These are phyloP conservation scores for Diplodus sargus DNA, from an alignment of 2,797 vertebrate species.

Conservation along the genomic window DNA sequence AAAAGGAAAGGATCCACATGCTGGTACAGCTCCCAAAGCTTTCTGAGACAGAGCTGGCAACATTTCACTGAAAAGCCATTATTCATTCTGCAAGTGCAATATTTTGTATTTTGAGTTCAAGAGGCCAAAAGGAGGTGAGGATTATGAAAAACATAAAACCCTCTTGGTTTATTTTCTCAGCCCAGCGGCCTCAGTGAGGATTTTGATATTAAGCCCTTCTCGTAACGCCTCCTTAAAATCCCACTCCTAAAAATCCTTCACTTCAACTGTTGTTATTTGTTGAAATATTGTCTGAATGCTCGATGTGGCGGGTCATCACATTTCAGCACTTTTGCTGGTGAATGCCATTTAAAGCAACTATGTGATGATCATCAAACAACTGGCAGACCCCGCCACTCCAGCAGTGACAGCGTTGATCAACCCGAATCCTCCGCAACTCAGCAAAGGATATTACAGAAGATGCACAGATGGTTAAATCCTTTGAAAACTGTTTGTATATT, in stretches of 20 bases:
- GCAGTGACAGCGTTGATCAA: no score
- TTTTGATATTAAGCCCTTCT: neutral
- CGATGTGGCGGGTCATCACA: neutral
- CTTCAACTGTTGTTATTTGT: neutral
- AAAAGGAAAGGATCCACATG: neutral
- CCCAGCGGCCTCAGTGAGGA: neutral
- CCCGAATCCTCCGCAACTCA: no score
- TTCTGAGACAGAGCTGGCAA: neutral
- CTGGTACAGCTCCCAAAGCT: neutral
- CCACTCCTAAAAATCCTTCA: neutral
- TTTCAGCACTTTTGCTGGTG: no score
- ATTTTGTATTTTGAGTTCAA: neutral
- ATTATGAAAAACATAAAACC: constrained; percentile 1
- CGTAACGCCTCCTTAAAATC: neutral
- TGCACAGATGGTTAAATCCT: neutral
- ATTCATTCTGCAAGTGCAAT: neutral
- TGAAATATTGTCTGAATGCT: neutral
- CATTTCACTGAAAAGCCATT: neutral
- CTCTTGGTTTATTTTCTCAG: constrained; percentile 1
- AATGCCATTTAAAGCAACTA: no score
- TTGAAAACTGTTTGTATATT: neutral
- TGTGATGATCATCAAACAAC: no score
- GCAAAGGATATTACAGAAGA: no score
- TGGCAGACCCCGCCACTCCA: no score
- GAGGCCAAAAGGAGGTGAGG: neutral